Evolutionary conservation across 2,113 vertebrate genomes (phyloP).

Genomic region (Galeopterus variegatus): DNA sequence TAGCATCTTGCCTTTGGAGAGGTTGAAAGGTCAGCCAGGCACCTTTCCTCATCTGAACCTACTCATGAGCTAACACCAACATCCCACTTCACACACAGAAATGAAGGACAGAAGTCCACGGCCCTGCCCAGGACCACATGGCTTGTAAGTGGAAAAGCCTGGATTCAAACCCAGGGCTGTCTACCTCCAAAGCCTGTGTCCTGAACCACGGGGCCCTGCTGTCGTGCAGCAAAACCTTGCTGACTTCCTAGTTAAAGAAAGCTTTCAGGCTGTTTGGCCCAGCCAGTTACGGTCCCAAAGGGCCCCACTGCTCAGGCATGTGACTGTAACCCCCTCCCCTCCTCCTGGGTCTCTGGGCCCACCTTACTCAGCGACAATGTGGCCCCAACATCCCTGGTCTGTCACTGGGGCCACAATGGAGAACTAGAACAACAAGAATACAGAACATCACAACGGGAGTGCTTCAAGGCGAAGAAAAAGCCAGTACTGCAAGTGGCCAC

Average conservation of each 20-base stretch:
- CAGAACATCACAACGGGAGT: neutral
- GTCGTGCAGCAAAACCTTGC: neutral
- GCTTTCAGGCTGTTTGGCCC: neutral
- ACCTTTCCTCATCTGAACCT: neutral
- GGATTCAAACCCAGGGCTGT: neutral
- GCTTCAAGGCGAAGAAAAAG: slow-evolving; percentile 1
- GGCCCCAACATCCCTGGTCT: neutral
- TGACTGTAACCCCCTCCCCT: neutral
- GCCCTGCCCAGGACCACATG: neutral
- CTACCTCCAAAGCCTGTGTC: neutral
- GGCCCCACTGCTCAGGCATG: neutral
- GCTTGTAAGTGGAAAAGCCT: neutral
- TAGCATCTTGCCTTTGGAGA: slow-evolving; percentile 60
- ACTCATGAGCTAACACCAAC: rapidly evolving
- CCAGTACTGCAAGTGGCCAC: neutral
- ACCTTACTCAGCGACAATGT: neutral
- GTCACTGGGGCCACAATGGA: slow-evolving; percentile 26
- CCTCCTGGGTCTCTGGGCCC: slow-evolving; percentile 25
- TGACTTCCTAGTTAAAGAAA: neutral
- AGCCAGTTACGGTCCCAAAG: neutral
- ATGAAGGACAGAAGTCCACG: neutral
- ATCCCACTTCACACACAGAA: neutral
- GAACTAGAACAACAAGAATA: slow-evolving; percentile 23
- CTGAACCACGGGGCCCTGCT: neutral
- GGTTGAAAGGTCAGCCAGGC: slow-evolving; percentile 66